Percentiles rank a stretch among this genome's conserved stretches.
Evolutionary conservation across 1,140 invertebrate species (phyloP).

Genomic region (Eufriesea mexicana): DNA sequence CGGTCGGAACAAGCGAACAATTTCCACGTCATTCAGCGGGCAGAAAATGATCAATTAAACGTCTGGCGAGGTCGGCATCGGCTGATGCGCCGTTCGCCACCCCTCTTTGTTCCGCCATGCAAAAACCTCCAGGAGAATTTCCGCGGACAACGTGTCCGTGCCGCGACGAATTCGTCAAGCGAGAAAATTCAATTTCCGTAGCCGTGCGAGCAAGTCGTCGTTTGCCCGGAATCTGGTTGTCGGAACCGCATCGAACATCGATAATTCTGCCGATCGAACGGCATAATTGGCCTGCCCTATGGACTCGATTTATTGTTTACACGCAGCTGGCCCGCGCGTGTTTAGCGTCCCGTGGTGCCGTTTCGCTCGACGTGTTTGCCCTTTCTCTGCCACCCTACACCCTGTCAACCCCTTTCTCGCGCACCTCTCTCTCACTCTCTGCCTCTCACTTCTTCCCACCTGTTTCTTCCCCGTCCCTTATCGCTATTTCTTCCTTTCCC

Average conservation of each 20-base stretch:
- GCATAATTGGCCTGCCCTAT: slow-evolving; percentile 50
- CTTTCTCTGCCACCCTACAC: neutral
- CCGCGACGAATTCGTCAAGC: slow-evolving; percentile 48
- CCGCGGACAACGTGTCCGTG: slow-evolving; percentile 32
- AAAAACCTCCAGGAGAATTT: slow-evolving; percentile 44
- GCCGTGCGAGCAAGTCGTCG: slow-evolving; percentile 3
- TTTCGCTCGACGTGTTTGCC: neutral
- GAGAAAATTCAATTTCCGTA: slow-evolving; percentile 53
- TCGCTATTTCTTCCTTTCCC: no score
- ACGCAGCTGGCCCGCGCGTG: slow-evolving; percentile 15
- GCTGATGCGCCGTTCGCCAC: neutral
- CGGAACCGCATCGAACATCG: slow-evolving; percentile 37
- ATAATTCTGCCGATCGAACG: slow-evolving; percentile 48
- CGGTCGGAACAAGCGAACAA: slow-evolving; percentile 13
- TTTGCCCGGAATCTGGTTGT: slow-evolving; percentile 15
- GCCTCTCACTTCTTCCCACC: neutral
- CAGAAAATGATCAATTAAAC: slow-evolving; percentile 54
- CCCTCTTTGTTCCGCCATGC: slow-evolving; percentile 17
- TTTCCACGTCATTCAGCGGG: slow-evolving; percentile 47
- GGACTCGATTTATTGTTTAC: slow-evolving; percentile 56
- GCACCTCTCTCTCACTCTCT: no score
- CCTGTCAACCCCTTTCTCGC: neutral
- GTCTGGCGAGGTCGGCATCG: slow-evolving; percentile 28
- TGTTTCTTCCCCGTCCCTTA: accelerated
- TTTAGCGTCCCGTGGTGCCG: neutral